phyloP scores from a whole-genome alignment of 2,888 invertebrate genomes.

The Neoascia interrupta region DNA sequence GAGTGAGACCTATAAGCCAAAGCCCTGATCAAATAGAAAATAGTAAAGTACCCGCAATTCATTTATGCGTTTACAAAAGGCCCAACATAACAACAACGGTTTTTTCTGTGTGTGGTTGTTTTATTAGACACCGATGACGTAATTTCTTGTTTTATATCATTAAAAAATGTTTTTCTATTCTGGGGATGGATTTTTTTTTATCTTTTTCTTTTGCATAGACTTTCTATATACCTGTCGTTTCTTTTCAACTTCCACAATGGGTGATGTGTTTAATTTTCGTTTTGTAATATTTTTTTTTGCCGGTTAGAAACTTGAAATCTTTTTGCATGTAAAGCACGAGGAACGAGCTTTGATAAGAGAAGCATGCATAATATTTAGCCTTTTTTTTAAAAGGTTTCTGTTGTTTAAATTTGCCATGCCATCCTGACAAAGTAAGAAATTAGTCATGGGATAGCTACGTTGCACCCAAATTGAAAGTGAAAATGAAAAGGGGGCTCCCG shows the following conservation, averaged over 20 bases:
- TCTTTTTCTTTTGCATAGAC: neutral
- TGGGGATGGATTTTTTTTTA: too few relatives aligned
- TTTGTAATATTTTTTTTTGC: slow-evolving; percentile 18
- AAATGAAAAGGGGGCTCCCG: slow-evolving; percentile 2
- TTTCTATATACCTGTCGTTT: slow-evolving; percentile 1
- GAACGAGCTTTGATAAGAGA: slow-evolving; percentile 34
- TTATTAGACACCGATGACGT: slow-evolving; percentile 58
- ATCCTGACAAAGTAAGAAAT: slow-evolving; percentile 11
- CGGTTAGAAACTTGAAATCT: slow-evolving; percentile 26
- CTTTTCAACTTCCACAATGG: neutral
- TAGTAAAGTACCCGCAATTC: neutral
- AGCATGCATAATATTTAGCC: neutral
- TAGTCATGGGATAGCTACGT: too few relatives aligned
- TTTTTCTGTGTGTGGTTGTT: slow-evolving; percentile 26
- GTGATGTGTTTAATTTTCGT: slow-evolving; percentile 12
- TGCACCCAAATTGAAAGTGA: neutral
- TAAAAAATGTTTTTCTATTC: too few relatives aligned
- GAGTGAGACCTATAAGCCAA: too few relatives aligned
- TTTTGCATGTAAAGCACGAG: too few relatives aligned
- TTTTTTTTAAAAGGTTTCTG: slow-evolving; percentile 33
- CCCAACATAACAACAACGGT: slow-evolving; percentile 27
- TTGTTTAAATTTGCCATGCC: too few relatives aligned
- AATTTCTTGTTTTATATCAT: slow-evolving; percentile 39
- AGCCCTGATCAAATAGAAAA: slow-evolving; percentile 10
- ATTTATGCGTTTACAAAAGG: neutral